phyloP scores from a whole-genome alignment of 1,140 invertebrate genomes.

The Drosophila cardini region DNA sequence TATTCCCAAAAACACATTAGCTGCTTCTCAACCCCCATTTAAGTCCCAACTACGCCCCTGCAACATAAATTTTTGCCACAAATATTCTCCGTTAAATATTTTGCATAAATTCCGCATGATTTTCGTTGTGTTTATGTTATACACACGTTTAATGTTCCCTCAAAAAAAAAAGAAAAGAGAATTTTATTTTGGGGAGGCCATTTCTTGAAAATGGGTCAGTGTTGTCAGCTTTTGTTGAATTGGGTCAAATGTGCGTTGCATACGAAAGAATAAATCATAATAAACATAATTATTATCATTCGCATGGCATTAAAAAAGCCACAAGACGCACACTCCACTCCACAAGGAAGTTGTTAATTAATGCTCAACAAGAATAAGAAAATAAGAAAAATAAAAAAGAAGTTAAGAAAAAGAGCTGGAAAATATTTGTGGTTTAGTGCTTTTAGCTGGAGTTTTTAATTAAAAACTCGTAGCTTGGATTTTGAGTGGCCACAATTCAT shows the following conservation, averaged over 20 bases:
- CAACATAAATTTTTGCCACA: constrained; percentile 15
- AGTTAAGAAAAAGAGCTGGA: constrained; percentile 46
- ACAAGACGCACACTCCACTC: constrained; percentile 14
- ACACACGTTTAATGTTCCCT: constrained; percentile 11
- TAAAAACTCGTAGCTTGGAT: neutral
- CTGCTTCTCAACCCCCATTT: neutral
- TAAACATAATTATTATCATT: constrained; percentile 70
- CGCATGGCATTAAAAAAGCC: constrained; percentile 59
- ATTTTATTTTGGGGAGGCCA: constrained; percentile 17
- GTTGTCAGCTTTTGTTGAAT: constrained; percentile 63
- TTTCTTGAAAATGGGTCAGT: constrained; percentile 67
- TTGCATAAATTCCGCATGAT: constrained; percentile 23
- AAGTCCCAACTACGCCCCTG: neutral
- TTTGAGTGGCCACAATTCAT: constrained; percentile 49
- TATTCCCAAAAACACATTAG: too few species aligned
- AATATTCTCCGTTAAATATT: constrained; percentile 20
- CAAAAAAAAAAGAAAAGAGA: neutral
- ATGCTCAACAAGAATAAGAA: constrained; percentile 48
- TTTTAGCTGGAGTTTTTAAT: constrained; percentile 30
- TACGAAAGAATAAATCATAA: constrained; percentile 62
- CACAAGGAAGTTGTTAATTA: constrained; percentile 78
- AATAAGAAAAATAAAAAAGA: constrained; percentile 17
- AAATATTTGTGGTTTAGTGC: constrained; percentile 51
- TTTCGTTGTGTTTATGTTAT: constrained; percentile 30
- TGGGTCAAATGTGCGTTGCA: constrained; percentile 76